phyloP scores from a whole-genome alignment of 2,113 vertebrate genomes.

The Centropristis striata region DNA sequence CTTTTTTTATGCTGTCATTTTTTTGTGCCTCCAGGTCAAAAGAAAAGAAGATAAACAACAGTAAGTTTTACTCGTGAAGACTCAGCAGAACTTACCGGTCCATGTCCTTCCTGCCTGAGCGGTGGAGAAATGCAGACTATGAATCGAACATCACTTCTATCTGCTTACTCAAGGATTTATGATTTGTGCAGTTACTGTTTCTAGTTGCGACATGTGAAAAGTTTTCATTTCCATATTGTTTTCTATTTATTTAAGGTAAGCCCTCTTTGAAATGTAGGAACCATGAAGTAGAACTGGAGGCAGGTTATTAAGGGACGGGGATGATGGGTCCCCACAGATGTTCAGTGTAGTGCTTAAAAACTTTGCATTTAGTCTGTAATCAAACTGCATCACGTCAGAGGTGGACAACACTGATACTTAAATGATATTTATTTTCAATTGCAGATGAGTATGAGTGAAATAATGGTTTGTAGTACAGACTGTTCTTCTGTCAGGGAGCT shows the following conservation, averaged over 20 bases:
- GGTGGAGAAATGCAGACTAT: background rate
- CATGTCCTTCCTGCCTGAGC: background rate
- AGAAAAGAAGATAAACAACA: conserved; percentile 95
- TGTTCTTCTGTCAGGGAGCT: background rate
- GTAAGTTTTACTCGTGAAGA: conserved; percentile 93
- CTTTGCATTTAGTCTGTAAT: conserved; percentile 7
- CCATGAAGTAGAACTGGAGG: background rate
- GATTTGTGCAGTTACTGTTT: background rate
- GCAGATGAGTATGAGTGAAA: background rate
- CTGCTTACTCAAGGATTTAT: background rate
- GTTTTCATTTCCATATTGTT: background rate
- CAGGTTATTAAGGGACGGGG: background rate
- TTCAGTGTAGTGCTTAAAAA: background rate
- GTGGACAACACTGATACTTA: background rate
- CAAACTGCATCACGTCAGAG: conserved; percentile 31
- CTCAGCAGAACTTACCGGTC: background rate
- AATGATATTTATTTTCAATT: conserved; percentile 55
- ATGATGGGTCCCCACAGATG: background rate
- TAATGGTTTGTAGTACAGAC: background rate
- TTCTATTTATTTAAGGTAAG: conserved; percentile 48
- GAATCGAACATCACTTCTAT: background rate
- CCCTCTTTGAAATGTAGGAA: conserved; percentile 1
- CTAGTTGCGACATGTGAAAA: background rate
- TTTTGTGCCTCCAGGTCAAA: conserved; percentile 83
- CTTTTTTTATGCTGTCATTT: background rate